Percentiles rank a stretch among this genome's conserved stretches.
These are phyloP conservation scores for Artibeus lituratus DNA, from an alignment of 2,797 vertebrate genomes.

Conservation along the genomic window DNA sequence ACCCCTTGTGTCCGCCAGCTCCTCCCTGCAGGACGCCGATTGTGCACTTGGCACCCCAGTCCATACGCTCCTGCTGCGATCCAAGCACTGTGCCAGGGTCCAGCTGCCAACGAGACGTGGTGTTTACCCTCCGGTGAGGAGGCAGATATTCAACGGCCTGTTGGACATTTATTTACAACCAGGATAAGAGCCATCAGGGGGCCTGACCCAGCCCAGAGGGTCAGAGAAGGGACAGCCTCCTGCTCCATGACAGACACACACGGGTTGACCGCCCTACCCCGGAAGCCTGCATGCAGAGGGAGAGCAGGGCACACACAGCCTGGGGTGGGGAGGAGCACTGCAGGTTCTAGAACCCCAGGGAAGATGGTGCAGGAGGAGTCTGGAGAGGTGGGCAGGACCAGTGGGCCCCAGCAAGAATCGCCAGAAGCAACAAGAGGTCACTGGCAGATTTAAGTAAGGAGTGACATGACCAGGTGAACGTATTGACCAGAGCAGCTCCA, in stretches of 20 bases:
- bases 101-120: not conserved
- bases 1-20: not conserved
- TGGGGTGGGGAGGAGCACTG: not conserved
- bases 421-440: not conserved
- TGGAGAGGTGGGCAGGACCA: not conserved
- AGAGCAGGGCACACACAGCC: accelerated
- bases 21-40: not conserved
- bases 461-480: accelerated
- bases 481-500: accelerated
- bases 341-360: not conserved
- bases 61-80: not conserved
- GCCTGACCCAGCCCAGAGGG: not conserved
- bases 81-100: not conserved
- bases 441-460: not conserved
- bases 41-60: not conserved
- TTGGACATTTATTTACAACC: not conserved
- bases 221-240: not conserved
- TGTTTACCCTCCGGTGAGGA: not conserved
- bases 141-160: not conserved
- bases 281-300: not conserved
- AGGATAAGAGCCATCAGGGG: not conserved
- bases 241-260: not conserved
- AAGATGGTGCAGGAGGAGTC: not conserved
- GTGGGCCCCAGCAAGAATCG: not conserved
- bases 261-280: not conserved